These are phyloP conservation scores for Hyphantria cunea DNA, from an alignment of 1,140 invertebrate species.

Conservation along the genomic window DNA sequence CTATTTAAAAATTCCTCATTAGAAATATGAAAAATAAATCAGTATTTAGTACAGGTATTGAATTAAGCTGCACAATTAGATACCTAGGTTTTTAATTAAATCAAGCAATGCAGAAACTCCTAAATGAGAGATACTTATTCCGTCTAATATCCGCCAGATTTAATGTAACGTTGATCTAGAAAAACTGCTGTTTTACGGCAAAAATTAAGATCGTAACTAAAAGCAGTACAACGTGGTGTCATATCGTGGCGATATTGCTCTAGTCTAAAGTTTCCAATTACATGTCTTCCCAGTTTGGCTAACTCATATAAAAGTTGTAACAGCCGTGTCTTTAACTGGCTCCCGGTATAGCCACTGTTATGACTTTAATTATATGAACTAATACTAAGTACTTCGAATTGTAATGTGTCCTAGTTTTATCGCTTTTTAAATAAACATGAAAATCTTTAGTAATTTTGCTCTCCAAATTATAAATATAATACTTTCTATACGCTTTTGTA, in stretches of 20 bases:
- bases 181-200: conserved; percentile 31
- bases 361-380: conserved; percentile 53
- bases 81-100: too few species aligned
- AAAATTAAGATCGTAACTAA: conserved; percentile 41
- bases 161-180: conserved; percentile 15
- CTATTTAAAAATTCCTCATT: too few species aligned
- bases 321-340: conserved; percentile 63
- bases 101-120: too few species aligned
- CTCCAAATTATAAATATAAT: too few species aligned
- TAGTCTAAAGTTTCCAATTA: conserved; percentile 78
- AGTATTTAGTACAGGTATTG: too few species aligned
- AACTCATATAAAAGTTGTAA: conserved; percentile 78
- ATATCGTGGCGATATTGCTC: conserved; percentile 42
- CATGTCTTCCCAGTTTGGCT: conserved; percentile 70
- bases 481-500: too few species aligned
- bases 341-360: conserved; percentile 49
- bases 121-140: background rate
- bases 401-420: too few species aligned
- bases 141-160: conserved; percentile 5
- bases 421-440: too few species aligned
- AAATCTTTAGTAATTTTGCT: too few species aligned
- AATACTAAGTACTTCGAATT: too few species aligned
- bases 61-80: background rate
- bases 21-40: too few species aligned
- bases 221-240: conserved; percentile 17